Base-by-base conservation (phyloP, 2,888 invertebrate genomes). In the Biston stratarius region DNA sequence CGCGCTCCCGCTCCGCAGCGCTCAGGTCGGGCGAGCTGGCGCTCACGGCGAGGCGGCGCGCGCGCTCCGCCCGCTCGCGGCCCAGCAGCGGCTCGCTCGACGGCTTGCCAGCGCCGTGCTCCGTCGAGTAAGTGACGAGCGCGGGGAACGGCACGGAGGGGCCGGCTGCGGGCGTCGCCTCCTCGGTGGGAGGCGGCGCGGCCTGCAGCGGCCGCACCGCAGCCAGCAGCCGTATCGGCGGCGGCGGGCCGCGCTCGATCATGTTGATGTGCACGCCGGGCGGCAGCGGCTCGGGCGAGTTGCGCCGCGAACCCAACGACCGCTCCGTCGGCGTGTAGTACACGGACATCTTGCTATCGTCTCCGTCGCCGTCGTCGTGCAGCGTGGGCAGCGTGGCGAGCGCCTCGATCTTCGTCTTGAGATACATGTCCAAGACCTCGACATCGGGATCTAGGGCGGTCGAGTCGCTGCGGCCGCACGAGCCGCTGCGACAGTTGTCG, bases 401-500 rank as follows among this genome's bases (percentile, higher is more conserved):
- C 77, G 95, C 94, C 78, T 95, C 95, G 67, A 96, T 95, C 83
- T 96, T 96, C 49, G 94, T 91, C 85, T 96, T 96, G 78, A 96
- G 95, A 80, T 96, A 96, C 83, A 95, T 94, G 83, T 96, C 96
- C 73, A 96, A 91, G 72, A 94, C 91, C 77, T 95, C 95, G 52
- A 95, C 90, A 79, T 96, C 96, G 3, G 95, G 94, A 75, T 97
- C 96, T 88, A 96, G 96, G 8, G 96, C 95, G 77, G 95, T 94
- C 6, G 97, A 97, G 84, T 97, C 97, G 74, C 97, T 96, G 40
- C 95, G 94, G 6, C 96, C 97, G 89, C 96, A 97, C 14, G 96
- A 96, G 5, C 97, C 97, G 75, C 97, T 97, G 45, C 98, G 96
- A 84, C 99, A 99, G 91, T 98, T 98, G 87, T 99, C 99, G 84